A percentile compares a stretch with the other conserved stretches of the same genome.
Conservation (phyloP, 2,797 vertebrate species). For the Cossypha heuglini region DNA sequence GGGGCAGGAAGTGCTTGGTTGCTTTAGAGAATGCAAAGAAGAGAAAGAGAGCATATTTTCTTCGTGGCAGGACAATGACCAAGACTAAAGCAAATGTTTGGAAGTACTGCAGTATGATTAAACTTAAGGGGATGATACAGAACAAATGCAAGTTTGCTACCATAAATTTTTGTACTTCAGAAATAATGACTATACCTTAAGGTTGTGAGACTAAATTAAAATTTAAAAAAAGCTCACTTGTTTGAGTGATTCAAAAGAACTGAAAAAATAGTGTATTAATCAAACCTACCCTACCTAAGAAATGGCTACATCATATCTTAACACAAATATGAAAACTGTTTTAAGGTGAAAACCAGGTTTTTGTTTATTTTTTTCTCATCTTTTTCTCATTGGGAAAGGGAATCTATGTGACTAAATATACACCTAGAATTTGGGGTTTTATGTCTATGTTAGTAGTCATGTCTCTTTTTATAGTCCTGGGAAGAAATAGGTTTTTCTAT, state of each 20-base stretch:
- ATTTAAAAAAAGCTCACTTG: accelerated
- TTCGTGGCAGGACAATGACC: neutral
- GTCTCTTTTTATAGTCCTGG: neutral
- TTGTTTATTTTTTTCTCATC: neutral
- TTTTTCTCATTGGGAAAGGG: neutral
- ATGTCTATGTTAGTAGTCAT: neutral
- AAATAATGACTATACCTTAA: neutral
- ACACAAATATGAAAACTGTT: neutral
- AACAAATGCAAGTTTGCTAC: neutral
- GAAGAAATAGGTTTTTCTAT: neutral
- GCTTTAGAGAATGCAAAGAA: neutral
- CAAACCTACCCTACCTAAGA: neutral
- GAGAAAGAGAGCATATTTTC: neutral
- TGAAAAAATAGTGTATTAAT: neutral
- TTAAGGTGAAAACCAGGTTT: accelerated
- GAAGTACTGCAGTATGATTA: neutral
- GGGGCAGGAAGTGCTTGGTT: neutral
- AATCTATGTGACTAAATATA: neutral
- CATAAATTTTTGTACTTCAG: neutral
- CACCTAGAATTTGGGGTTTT: neutral
- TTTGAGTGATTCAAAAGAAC: neutral
- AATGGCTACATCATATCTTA: neutral
- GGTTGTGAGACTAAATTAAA: neutral
- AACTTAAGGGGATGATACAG: neutral
- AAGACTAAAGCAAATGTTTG: neutral